Evolutionary conservation across 2,888 invertebrate species (phyloP).

Genomic region (Volucella zonaria): DNA sequence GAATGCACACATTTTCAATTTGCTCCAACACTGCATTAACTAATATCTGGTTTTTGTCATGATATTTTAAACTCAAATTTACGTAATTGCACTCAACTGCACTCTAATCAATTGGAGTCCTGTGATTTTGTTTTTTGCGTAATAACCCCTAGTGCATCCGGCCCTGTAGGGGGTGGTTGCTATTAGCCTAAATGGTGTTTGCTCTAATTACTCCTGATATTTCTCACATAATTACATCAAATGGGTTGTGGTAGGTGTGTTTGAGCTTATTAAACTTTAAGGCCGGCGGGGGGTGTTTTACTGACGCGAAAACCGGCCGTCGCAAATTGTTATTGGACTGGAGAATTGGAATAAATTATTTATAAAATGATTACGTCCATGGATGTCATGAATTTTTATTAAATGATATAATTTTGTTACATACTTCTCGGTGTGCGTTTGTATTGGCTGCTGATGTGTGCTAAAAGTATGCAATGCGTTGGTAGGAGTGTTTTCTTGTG

Average conservation of each 20-base stretch:
- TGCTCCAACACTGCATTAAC: background rate
- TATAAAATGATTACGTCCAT: background rate
- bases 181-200: background rate
- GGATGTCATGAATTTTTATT: background rate
- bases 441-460: background rate
- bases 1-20: no score
- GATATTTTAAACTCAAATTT: constrained; percentile 1
- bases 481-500: background rate
- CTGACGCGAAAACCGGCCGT: background rate
- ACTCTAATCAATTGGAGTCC: background rate
- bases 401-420: background rate
- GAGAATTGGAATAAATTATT: background rate
- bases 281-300: background rate
- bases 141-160: constrained; percentile 14
- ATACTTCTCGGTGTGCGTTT: background rate
- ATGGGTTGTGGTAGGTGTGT: background rate
- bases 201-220: background rate
- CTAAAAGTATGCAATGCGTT: constrained; percentile 3
- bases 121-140: constrained; percentile 14
- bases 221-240: background rate
- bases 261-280: background rate
- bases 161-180: no score
- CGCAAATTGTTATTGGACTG: background rate
- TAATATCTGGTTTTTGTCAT: background rate
- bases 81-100: constrained; percentile 2